These are phyloP conservation scores for Acleris cristana DNA, from an alignment of 2,888 invertebrate species.

Conservation along the genomic window DNA sequence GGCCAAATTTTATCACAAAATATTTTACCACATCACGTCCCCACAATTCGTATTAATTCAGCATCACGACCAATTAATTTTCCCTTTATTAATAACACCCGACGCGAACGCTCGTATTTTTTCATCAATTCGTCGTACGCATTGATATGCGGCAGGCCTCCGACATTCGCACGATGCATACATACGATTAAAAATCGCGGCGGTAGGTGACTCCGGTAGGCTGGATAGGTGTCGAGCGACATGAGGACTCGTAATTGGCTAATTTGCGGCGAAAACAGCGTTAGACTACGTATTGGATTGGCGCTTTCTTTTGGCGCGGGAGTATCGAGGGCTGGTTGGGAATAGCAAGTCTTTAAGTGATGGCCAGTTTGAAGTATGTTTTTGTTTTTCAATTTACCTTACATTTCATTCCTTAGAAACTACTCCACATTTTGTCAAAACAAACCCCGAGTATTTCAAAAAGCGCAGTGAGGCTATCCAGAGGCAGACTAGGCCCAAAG, in stretches of 20 bases:
- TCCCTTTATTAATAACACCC: constrained; percentile 45
- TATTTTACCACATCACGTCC: constrained; percentile 11
- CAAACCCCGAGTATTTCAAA: too few species aligned
- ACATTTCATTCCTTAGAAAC: too few species aligned
- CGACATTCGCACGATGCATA: constrained; percentile 78
- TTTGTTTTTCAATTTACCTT: too few species aligned
- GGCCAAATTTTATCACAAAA: too few species aligned
- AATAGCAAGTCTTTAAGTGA: constrained; percentile 65
- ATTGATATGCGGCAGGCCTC: constrained; percentile 81
- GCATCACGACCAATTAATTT: constrained; percentile 20
- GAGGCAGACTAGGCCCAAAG: too few species aligned
- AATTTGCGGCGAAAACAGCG: constrained; percentile 82
- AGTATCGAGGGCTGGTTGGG: constrained; percentile 62
- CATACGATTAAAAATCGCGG: constrained; percentile 82
- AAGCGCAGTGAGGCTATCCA: too few species aligned
- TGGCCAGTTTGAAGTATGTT: constrained; percentile 46
- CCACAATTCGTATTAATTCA: constrained; percentile 18
- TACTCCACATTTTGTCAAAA: too few species aligned
- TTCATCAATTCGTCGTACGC: constrained; percentile 73
- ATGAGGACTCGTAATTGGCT: constrained; percentile 80
- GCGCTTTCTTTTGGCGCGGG: constrained; percentile 81
- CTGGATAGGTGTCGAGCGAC: constrained; percentile 78
- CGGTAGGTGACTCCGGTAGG: constrained; percentile 77
- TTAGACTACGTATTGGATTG: constrained; percentile 70
- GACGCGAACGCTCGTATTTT: constrained; percentile 63